Evolutionary conservation across 2,113 vertebrate genomes (phyloP), one percentile per base, ranked within the genome.

Genomic region (Hirundichthys speculiger): DNA sequence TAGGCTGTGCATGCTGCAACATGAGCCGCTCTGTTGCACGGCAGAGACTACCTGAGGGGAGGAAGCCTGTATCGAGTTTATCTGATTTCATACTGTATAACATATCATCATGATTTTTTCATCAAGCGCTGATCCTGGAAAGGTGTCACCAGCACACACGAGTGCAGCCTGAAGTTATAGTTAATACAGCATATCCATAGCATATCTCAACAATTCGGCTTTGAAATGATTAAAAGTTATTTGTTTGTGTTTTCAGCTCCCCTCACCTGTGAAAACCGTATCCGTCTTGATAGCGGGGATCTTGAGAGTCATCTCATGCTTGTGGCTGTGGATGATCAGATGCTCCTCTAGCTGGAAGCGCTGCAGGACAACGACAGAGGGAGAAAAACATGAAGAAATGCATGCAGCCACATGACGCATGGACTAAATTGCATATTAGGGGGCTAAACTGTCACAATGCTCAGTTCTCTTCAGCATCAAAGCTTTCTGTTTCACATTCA

Each of bases 251-350:
- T 34, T 34, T 34, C 11, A 10, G 30, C 30, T 34, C 14, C 15
- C 14, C 54, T 84, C 74, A 99, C 97, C 96, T 95, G 95, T 95
- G 73, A 98, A 93, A 82, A 96, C 91, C 73, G 85, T 92, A 85
- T 99, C 97, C 80, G 93, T 92, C 93, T 98, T 99, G 92, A 97
- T 94, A 85, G 95, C 93, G 74, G 95, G 81, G 87, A 99, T 98
- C 92, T 97, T 99, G 91, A 99, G 94, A 88, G 96, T 98, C 97
- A 99, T 99, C 93, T 98, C 96, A 92, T 99, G 97, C 92, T 99
- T 99, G 94, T 96, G 97, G 84, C 96, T 93, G 91, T 99, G 97
- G 92, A 98, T 96, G 93, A 96, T 94, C 90, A 98, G 94, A 84
- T 98, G 97, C 91, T 98, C 97, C 86, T 99, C 96, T 81, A 94